These are phyloP conservation scores for Barbus barbus DNA, from an alignment of 2,113 vertebrate genomes.

Conservation along the genomic window DNA sequence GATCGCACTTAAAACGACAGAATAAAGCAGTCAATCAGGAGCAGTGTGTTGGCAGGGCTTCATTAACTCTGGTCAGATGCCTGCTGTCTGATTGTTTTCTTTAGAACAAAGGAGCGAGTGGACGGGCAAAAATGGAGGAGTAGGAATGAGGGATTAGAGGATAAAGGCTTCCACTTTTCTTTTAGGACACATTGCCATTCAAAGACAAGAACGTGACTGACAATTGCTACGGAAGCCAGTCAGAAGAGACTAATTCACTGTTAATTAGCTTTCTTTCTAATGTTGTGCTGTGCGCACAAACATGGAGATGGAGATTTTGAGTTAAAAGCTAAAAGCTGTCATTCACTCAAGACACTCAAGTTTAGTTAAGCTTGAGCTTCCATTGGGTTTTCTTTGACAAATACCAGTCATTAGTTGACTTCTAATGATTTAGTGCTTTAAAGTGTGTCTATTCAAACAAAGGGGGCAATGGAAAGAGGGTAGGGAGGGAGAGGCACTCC, in stretches of 20 bases:
- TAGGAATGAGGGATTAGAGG: background rate
- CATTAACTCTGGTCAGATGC: conserved; percentile 38
- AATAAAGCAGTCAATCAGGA: conserved; percentile 32
- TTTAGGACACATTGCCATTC: conserved; percentile 48
- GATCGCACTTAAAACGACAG: conserved; percentile 7
- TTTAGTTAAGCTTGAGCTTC: conserved; percentile 26
- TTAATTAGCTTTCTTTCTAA: conserved; percentile 73
- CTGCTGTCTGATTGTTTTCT: conserved; percentile 37
- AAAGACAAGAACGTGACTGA: no score
- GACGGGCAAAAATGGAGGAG: conserved; percentile 6
- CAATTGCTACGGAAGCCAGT: no score
- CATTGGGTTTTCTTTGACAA: conserved; percentile 17
- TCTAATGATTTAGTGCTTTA: background rate
- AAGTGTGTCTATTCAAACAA: conserved; percentile 16
- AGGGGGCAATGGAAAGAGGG: conserved; percentile 19
- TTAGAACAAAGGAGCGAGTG: conserved; percentile 33
- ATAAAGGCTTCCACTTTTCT: background rate
- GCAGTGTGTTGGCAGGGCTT: conserved; percentile 4
- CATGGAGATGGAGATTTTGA: conserved; percentile 60
- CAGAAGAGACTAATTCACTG: conserved; percentile 77
- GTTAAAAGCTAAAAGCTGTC: conserved; percentile 60
- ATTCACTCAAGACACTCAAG: conserved; percentile 54
- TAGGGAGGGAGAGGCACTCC: background rate
- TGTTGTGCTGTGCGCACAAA: conserved; percentile 65
- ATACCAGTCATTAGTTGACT: background rate